Evolutionary conservation across 1,140 invertebrate species (phyloP).

Genomic region (Lethrus apterus): DNA sequence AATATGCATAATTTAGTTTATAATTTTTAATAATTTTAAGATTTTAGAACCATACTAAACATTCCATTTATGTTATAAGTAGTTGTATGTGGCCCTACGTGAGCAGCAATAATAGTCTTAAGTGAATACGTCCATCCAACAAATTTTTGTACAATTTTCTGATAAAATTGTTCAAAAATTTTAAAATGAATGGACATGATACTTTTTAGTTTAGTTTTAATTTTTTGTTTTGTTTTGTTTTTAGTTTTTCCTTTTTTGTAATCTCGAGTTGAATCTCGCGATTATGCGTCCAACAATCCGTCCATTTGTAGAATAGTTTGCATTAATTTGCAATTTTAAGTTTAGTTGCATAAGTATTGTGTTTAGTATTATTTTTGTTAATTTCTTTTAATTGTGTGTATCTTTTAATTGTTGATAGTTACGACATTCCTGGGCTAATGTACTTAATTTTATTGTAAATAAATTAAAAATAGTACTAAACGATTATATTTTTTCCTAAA

Average conservation of each 20-base stretch:
- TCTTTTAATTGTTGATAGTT: background rate
- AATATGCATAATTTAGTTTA: too few relatives aligned
- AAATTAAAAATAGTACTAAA: too few relatives aligned
- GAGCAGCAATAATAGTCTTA: slow-evolving; percentile 17
- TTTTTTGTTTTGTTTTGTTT: slow-evolving; percentile 17
- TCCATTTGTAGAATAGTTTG: slow-evolving; percentile 10
- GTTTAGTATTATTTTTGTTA: background rate
- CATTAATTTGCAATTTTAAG: background rate
- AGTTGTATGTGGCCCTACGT: slow-evolving; percentile 13
- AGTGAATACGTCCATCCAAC: background rate
- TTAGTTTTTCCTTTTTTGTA: slow-evolving; percentile 21
- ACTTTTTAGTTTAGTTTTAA: slow-evolving; percentile 4
- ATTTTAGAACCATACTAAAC: slow-evolving; percentile 15
- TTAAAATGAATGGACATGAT: too few relatives aligned
- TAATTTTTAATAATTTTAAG: too few relatives aligned
- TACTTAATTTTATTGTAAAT: too few relatives aligned
- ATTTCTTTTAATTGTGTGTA: background rate
- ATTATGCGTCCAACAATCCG: slow-evolving; percentile 21
- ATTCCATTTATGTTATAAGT: slow-evolving; percentile 19
- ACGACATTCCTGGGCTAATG: background rate
- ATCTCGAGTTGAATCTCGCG: slow-evolving; percentile 17
- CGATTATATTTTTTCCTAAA: too few relatives aligned
- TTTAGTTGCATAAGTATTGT: slow-evolving; percentile 2
- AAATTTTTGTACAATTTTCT: slow-evolving; percentile 9
- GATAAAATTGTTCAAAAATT: too few relatives aligned